phyloP scores from a whole-genome alignment of 1,140 invertebrate species.

The Bombus balteatus region DNA sequence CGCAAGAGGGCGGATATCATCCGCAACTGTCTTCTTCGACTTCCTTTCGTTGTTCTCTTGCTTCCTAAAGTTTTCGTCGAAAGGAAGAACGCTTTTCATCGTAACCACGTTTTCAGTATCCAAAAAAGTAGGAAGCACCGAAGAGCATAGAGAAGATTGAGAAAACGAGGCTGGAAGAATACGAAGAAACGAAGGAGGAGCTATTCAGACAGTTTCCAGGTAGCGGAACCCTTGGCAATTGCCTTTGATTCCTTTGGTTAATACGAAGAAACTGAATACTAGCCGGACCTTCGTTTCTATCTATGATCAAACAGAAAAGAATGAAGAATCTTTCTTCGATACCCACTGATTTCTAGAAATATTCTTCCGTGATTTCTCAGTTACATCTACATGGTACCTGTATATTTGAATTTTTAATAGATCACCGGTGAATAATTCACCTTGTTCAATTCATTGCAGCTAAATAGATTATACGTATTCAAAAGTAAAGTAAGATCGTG shows the following conservation, averaged over 20 bases:
- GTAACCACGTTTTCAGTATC: constrained; percentile 57
- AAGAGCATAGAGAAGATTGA: not conserved
- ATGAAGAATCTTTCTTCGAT: constrained; percentile 13
- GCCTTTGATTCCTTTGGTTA: constrained; percentile 65
- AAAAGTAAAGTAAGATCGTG: too few species aligned
- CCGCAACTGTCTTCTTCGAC: not conserved
- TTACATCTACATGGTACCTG: too few species aligned
- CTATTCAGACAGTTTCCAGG: constrained; percentile 55
- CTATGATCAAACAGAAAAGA: constrained; percentile 2
- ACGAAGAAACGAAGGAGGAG: constrained; percentile 9
- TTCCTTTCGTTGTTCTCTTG: not conserved
- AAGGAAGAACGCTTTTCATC: constrained; percentile 46
- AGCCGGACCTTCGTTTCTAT: constrained; percentile 9
- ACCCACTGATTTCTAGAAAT: constrained; percentile 9
- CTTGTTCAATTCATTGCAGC: not conserved
- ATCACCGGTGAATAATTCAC: not conserved
- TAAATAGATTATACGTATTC: not conserved
- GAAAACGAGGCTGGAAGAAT: constrained; percentile 11
- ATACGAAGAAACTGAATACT: constrained; percentile 65
- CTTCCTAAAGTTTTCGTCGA: constrained; percentile 26
- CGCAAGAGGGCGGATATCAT: not conserved
- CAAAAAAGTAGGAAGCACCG: constrained; percentile 26
- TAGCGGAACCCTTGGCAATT: constrained; percentile 61
- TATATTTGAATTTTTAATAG: not conserved
- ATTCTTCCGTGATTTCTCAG: not conserved